Evolutionary conservation across 1,140 invertebrate species (phyloP).

Genomic region (Drosophila serrata): DNA sequence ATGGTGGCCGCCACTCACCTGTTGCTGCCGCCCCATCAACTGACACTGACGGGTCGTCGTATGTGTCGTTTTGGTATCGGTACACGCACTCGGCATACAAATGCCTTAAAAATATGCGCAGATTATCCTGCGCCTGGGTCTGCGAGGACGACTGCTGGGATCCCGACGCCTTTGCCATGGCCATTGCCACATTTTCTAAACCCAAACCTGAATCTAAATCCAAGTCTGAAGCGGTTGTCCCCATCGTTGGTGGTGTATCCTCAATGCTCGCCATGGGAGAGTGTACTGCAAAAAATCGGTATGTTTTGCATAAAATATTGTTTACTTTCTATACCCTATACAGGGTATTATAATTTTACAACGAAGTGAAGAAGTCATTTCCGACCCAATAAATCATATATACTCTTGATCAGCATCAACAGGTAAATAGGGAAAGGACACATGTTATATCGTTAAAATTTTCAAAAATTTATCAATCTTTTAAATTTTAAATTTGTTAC

Average conservation of each 20-base stretch:
- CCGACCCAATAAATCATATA: too few relatives aligned
- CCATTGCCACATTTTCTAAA: slow-evolving; percentile 19
- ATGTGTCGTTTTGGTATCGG: slow-evolving; percentile 66
- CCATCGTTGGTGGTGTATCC: slow-evolving; percentile 12
- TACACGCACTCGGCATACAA: slow-evolving; percentile 74
- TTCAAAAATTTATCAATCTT: too few relatives aligned
- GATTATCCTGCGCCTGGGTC: slow-evolving; percentile 58
- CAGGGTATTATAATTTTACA: neutral
- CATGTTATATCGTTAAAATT: too few relatives aligned
- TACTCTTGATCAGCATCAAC: too few relatives aligned
- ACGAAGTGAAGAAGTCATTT: neutral
- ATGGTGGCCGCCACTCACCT: slow-evolving; percentile 49
- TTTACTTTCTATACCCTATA: neutral
- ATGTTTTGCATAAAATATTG: neutral
- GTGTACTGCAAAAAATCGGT: slow-evolving; percentile 7
- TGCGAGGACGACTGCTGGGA: slow-evolving; percentile 8
- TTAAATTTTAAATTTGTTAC: too few relatives aligned
- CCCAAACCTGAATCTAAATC: neutral
- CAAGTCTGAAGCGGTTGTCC: slow-evolving; percentile 3
- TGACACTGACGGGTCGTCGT: slow-evolving; percentile 27
- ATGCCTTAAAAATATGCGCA: slow-evolving; percentile 68
- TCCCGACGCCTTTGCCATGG: slow-evolving; percentile 5
- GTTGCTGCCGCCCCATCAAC: slow-evolving; percentile 26
- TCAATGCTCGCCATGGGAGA: slow-evolving; percentile 24
- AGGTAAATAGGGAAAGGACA: too few relatives aligned